Conservation (phyloP, 2,888 invertebrate genomes). For the Fabriciana adippe region DNA sequence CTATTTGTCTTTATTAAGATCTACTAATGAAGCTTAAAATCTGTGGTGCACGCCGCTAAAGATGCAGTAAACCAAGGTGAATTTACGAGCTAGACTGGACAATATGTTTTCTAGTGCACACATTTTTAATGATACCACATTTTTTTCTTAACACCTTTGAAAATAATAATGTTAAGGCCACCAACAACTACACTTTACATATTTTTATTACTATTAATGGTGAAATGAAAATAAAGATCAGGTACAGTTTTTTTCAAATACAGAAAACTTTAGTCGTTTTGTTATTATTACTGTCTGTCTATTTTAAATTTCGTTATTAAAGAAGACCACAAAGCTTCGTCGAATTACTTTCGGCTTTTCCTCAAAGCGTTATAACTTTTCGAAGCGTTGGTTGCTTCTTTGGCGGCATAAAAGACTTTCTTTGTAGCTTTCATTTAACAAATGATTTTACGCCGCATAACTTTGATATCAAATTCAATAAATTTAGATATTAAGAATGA, state of each 20-base stretch:
- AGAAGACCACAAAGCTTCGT: conserved; percentile 24
- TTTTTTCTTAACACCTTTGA: neutral
- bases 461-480: conserved; percentile 10
- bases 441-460: conserved; percentile 11
- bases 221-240: neutral
- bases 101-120: conserved; percentile 5
- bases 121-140: conserved; percentile 5
- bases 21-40: conserved; percentile 18
- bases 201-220: neutral
- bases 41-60: neutral
- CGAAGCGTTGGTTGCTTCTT: conserved; percentile 15
- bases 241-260: neutral
- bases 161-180: neutral
- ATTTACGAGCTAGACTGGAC: conserved; percentile 9
- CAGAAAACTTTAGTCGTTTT: neutral
- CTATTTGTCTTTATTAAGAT: too few species aligned
- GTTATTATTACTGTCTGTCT: conserved; percentile 13
- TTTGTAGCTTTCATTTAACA: conserved; percentile 22
- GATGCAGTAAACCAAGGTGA: conserved; percentile 18
- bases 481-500: conserved; percentile 3
- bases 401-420: conserved; percentile 8
- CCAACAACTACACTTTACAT: neutral
- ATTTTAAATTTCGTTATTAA: conserved; percentile 26
- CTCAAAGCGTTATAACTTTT: conserved; percentile 30
- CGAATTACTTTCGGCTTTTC: conserved; percentile 24